Evolutionary conservation across 2,888 invertebrate genomes (phyloP), one percentile per base, ranked within the genome.

Genomic region (Chloroclystis v-ata): DNA sequence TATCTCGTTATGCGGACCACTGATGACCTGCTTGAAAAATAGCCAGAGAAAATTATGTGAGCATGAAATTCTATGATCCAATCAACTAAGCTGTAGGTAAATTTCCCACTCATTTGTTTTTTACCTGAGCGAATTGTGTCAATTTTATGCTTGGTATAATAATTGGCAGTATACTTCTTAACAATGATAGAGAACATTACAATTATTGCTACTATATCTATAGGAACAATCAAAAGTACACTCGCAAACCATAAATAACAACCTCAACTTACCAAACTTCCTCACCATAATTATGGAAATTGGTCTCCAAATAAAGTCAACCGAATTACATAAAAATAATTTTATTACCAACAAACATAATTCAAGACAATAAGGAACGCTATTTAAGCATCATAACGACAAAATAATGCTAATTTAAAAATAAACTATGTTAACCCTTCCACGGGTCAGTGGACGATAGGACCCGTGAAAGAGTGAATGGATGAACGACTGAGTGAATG

Each of bases 401-500:
- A 47, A 54, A 51, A 53, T 56, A 59, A 60, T 53, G 62, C 55
- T 66, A 62, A 67, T 69, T 70, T 65, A 59, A 55, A 65, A 69
- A 63, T 60, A 62, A 63, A 43, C 45, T 38, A 57, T 54, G 20
- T 43, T 49, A 58, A 56, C 53, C 58, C 57, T 56, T 52, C 42
- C 56, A 49, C 61, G 63, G 59, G 63, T 60, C 63, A 62, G 45
- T 58, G 62, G 63, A 52, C 57, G 56, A 40, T 42, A 50, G 51
- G 53, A 47, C 45, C 46, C 52, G 59, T 60, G 62, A 64, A 60
- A 58, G 62, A 62, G 55, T 56, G 69, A 69, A 57, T 62, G 67
- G 72, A 55, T 64, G 72, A 72, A 56, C 54, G 61, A 59, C 44
- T 55, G 57, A 59, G 54, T 59, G 65, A 68, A 55, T 72, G 78